Evolutionary conservation across 2,113 vertebrate species (phyloP), one percentile per base, ranked within the genome.

Genomic region (Bubo blakistoni): DNA sequence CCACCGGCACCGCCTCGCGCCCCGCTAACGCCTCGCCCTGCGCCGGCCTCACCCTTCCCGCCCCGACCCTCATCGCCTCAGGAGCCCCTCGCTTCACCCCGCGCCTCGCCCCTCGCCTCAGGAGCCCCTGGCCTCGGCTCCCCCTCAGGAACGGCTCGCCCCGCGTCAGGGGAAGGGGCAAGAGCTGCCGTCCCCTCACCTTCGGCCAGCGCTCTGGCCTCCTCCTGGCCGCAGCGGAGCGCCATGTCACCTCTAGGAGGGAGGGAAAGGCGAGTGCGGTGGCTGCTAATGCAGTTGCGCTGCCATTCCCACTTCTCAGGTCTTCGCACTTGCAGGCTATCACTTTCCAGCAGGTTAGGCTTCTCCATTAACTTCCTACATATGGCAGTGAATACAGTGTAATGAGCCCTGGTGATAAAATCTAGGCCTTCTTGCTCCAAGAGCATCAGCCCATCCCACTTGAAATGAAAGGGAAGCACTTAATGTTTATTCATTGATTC

Each of bases 401-500:
- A 38, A 78, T 83, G 72, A 91, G 92, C 72, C 40, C 59, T 0
- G 12, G 67, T 78, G 86, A 84, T 91, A 73, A 94, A 92, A 74
- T 86, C 52, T 27, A 73, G 86, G 77, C 83, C 88, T 92, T 26
- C 76, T 58, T 84, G 42, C 86, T 92, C 69, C 51, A n/a, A 81
- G 59, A 90, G 67, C 86, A 46, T 66, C 91, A 88, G 93, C 84
- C 84, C 81, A 58, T 85, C 81, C 66, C 0, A 15, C 78, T 77
- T 82, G 83, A 87, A 94, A 94, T 91, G 77, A 88, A 80, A 92
- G 65, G 67, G 63, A 94, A 86, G 86, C 88, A 44, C 92, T 95
- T 91, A 82, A 91, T 96, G 94, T 95, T 97, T 96, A 93, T 95
- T 96, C 96, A 97, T 96, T 80, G 92, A 94, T 96, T 96, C 81